A percentile compares a stretch with the other conserved stretches of the same genome.
These are phyloP conservation scores for Agrochola litura DNA, from an alignment of 2,888 invertebrate genomes.

Conservation along the genomic window DNA sequence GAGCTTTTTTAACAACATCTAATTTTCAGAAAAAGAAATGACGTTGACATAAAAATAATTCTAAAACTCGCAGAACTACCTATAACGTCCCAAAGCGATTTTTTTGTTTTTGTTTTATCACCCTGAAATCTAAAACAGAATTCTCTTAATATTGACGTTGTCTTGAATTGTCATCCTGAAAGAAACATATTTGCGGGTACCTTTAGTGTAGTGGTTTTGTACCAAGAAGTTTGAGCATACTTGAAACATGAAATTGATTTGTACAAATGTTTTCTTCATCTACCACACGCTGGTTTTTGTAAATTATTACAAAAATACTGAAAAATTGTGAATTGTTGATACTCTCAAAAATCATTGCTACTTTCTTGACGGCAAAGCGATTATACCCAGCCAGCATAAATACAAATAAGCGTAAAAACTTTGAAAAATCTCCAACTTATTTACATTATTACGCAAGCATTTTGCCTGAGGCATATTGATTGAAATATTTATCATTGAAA, in stretches of 20 bases:
- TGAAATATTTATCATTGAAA: slow-evolving; percentile 2
- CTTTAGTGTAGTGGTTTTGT: neutral
- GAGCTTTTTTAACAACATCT: neutral
- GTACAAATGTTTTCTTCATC: neutral
- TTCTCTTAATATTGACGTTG: neutral
- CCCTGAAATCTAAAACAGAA: neutral
- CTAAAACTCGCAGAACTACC: neutral
- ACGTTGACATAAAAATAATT: neutral
- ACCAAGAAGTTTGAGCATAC: neutral
- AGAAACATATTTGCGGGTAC: neutral
- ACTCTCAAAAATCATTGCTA: neutral
- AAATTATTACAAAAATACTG: neutral
- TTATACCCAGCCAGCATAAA: neutral
- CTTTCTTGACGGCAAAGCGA: neutral
- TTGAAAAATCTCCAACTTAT: neutral
- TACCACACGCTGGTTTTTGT: neutral
- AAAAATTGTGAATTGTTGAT: neutral
- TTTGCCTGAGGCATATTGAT: slow-evolving; percentile 5
- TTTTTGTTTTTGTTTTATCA: too few relatives aligned
- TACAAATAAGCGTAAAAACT: neutral
- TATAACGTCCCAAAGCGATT: neutral
- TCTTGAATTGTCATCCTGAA: slow-evolving; percentile 1
- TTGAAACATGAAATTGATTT: neutral
- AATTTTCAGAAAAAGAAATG: neutral
- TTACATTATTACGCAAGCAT: neutral